A percentile compares a stretch with the other conserved stretches of the same genome.
These are phyloP conservation scores for Melanchra persicariae DNA, from an alignment of 2,888 invertebrate species.

Conservation along the genomic window DNA sequence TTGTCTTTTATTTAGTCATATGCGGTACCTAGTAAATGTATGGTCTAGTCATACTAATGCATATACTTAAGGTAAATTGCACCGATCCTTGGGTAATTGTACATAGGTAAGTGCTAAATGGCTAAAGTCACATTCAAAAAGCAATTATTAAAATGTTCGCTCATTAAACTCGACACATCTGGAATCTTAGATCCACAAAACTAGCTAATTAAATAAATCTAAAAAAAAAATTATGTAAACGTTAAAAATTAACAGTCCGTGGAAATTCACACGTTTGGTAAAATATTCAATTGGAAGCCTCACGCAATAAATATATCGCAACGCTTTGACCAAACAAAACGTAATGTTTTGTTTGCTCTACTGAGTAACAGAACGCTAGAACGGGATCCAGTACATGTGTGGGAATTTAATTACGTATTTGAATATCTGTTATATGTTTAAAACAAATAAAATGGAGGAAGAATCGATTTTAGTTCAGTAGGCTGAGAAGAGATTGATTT, in stretches of 20 bases:
- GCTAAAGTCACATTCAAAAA: neutral
- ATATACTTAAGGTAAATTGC: too few species aligned
- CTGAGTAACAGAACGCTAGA: conserved; percentile 28
- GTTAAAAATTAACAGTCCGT: conserved; percentile 60
- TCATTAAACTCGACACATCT: conserved; percentile 6
- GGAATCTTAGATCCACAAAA: neutral
- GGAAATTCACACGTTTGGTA: conserved; percentile 50
- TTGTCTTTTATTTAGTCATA: too few species aligned
- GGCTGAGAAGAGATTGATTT: neutral
- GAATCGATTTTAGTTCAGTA: conserved; percentile 9
- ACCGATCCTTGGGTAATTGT: neutral
- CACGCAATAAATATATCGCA: conserved; percentile 53
- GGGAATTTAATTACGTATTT: conserved; percentile 47
- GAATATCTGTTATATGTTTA: conserved; percentile 30
- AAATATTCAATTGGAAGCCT: conserved; percentile 50
- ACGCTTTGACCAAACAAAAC: conserved; percentile 52
- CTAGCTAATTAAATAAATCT: neutral
- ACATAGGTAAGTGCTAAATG: neutral
- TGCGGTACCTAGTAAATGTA: too few species aligned
- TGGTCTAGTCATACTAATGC: too few species aligned
- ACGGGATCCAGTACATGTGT: conserved; percentile 47
- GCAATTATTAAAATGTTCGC: neutral
- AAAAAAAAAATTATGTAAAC: conserved; percentile 7
- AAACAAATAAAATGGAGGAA: conserved; percentile 26
- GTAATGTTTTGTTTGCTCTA: conserved; percentile 55